Evolutionary conservation across 2,888 invertebrate species (phyloP), one percentile per base, ranked within the genome.

Genomic region (Ectobius pallidus): DNA sequence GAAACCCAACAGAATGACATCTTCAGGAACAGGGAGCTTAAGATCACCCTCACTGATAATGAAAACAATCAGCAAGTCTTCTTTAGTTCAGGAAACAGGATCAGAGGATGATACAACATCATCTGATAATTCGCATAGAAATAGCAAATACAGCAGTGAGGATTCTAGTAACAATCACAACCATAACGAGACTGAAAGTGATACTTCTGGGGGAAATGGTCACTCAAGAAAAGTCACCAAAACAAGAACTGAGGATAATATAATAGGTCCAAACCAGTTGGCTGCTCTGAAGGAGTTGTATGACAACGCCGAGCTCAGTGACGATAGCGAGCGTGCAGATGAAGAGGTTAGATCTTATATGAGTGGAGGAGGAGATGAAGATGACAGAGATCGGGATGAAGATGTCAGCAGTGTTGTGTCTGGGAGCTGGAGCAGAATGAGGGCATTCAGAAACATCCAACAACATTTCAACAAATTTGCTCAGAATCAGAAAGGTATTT

Each of bases 321-420:
- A 86, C 76, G 82, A 80, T 67, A 85, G 84, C 74, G 87, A 84
- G 77, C 77, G 78, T 71, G 87, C 88, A 3, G 89, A 89, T 77
- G 88, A 88, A 78, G 89, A 89, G 79, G 89, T 89, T 0, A 85
- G 88, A 77, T 84, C 84, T 2, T 85, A 87, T 78, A 87, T 88
- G 83, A 77, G 77, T 73, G 75, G 74, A 20, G 76, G 76, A 32
- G 72, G 70, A 83, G 83, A 46, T 79, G 72, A 76, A 46, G 25
- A 70, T 42, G 76, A 73, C n/a, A 67, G 61, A 58, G 74, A 73
- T 20, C 71, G 77, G 11, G 81, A 82, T 39, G 81, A 81, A 69
- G 82, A 81, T 42, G 78, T 76, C 68, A 82, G 81, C 73, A 84
- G 83, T 75, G 83, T 84, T 39, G 78, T 86, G 16, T 85, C 85